Percentiles rank a stretch among this genome's conserved stretches.
Conservation (phyloP, 64 coral and sea anemone species). For the Montipora foliosa region DNA sequence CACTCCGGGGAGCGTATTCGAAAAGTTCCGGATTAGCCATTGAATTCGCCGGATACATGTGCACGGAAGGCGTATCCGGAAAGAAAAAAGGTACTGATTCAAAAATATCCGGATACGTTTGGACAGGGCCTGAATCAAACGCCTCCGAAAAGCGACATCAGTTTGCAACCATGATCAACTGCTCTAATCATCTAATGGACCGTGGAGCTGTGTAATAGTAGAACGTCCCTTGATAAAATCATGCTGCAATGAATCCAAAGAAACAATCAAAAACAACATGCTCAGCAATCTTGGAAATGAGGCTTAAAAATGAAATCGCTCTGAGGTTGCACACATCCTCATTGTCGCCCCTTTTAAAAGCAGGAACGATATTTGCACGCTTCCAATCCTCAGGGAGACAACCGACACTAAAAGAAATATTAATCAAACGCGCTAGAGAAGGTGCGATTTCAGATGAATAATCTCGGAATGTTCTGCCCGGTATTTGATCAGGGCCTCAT, state of each 20-base stretch:
- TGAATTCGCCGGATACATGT: no score
- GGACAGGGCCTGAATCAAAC: no score
- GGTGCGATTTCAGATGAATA: constrained; percentile 33
- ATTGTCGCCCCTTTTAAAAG: constrained; percentile 21
- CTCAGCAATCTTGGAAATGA: constrained; percentile 47
- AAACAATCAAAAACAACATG: not conserved
- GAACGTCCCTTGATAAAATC: constrained; percentile 3
- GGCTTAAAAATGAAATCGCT: constrained; percentile 38
- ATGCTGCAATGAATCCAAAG: constrained; percentile 17
- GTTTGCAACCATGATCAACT: no score
- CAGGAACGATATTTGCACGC: constrained; percentile 42
- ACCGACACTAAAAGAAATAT: constrained; percentile 19
- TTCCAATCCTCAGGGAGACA: constrained; percentile 46
- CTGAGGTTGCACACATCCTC: constrained; percentile 16
- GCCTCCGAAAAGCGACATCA: no score
- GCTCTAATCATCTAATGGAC: no score
- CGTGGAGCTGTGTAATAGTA: constrained; percentile 4
- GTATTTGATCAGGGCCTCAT: constrained; percentile 6
- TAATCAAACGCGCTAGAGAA: constrained; percentile 12
- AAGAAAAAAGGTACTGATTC: no score
- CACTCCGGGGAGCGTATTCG: no score
- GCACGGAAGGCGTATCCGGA: no score
- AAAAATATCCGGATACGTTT: no score
- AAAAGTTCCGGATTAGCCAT: no score
- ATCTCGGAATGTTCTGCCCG: constrained; percentile 8